These are phyloP conservation scores for Anthophora plumipes DNA, from an alignment of 2,888 invertebrate species.

Conservation along the genomic window DNA sequence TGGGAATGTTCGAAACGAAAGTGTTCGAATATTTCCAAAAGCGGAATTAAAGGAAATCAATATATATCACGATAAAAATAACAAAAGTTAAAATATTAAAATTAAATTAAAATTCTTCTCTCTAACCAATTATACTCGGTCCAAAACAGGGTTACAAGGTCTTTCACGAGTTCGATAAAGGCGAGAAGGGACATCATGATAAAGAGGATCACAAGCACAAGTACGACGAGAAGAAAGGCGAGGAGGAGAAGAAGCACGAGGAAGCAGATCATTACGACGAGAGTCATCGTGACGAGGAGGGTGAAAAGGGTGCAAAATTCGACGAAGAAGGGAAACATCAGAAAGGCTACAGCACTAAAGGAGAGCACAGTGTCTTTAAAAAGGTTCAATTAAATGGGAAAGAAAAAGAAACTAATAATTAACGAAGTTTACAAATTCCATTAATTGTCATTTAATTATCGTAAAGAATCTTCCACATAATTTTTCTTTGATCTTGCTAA, in stretches of 20 bases:
- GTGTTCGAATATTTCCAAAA: no score
- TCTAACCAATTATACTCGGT: not conserved
- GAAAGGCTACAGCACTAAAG: conserved; percentile 91
- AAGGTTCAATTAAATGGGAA: conserved; percentile 83
- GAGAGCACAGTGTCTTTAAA: conserved; percentile 90
- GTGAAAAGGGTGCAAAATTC: conserved; percentile 88
- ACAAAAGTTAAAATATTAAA: no score
- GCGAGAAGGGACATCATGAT: conserved; percentile 89
- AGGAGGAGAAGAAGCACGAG: conserved; percentile 87
- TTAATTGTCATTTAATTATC: not conserved
- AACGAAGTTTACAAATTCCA: conserved; percentile 9
- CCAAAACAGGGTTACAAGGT: conserved; percentile 82
- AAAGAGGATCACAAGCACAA: conserved; percentile 88
- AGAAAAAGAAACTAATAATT: not conserved
- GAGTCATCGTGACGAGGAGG: conserved; percentile 89
- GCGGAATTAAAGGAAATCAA: no score
- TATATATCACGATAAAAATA: no score
- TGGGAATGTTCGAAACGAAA: no score
- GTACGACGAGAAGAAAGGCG: conserved; percentile 88
- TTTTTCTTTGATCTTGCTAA: not conserved
- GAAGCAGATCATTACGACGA: conserved; percentile 88
- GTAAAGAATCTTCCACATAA: not conserved
- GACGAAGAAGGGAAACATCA: conserved; percentile 89
- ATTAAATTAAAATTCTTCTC: not conserved
- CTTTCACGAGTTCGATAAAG: conserved; percentile 88